Evolutionary conservation across 2,888 invertebrate species (phyloP).

Genomic region (Epirrita christyi): DNA sequence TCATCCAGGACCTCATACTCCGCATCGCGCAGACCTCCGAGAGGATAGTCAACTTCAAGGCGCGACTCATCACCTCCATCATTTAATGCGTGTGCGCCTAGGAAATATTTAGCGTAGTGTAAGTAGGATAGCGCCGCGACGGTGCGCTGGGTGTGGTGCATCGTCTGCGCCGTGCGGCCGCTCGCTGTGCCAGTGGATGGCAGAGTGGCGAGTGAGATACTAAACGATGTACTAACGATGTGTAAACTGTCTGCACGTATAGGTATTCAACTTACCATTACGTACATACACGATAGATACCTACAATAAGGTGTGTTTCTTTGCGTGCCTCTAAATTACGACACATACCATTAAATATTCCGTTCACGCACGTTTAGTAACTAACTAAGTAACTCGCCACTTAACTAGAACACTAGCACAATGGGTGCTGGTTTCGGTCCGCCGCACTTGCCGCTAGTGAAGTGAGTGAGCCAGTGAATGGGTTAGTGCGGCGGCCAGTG

Average conservation of each 20-base stretch:
- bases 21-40: slow-evolving; percentile 96
- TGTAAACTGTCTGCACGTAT: too few relatives aligned
- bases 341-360: background rate
- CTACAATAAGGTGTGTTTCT: too few relatives aligned
- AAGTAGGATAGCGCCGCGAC: slow-evolving; percentile 24
- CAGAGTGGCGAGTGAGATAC: slow-evolving; percentile 7
- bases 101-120: slow-evolving; percentile 65
- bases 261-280: too few relatives aligned
- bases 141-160: slow-evolving; percentile 23
- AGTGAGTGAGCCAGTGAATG: slow-evolving; percentile 14
- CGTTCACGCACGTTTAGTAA: slow-evolving; percentile 4
- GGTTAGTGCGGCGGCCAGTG: slow-evolving; percentile 18
- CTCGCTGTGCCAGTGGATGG: slow-evolving; percentile 12
- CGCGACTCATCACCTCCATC: slow-evolving; percentile 94
- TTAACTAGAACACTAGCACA: background rate
- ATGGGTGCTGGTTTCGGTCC: background rate
- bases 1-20: slow-evolving; percentile 94
- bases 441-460: slow-evolving; percentile 21
- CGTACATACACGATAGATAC: background rate
- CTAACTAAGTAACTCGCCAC: slow-evolving; percentile 7
- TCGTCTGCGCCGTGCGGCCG: slow-evolving; percentile 19
- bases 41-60: slow-evolving; percentile 96
- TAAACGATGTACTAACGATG: background rate
- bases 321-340: too few relatives aligned
- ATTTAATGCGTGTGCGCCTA: slow-evolving; percentile 86